Conservation (phyloP, 2,888 invertebrate genomes). For the Dioctria rufipes region DNA sequence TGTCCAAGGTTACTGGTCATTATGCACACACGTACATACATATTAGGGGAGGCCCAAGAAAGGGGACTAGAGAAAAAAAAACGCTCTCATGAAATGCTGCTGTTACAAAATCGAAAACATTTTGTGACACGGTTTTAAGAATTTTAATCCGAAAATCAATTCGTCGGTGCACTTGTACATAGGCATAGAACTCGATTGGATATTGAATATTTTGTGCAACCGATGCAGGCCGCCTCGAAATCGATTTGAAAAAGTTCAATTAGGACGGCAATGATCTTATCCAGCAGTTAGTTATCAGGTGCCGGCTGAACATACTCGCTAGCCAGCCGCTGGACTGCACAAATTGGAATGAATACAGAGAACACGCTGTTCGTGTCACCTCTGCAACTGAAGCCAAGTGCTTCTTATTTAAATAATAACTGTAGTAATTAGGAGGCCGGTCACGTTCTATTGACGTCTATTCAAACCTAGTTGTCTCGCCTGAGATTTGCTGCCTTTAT, state of each 20-base stretch:
- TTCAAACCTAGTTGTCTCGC: background rate
- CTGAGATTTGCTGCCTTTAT: constrained; percentile 39
- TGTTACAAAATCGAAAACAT: background rate
- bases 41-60: too few relatives aligned
- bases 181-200: background rate
- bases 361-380: background rate
- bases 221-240: background rate
- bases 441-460: constrained; percentile 39
- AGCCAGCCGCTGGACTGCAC: too few relatives aligned
- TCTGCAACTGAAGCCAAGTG: background rate
- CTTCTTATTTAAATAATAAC: background rate
- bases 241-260: constrained; percentile 34
- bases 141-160: constrained; percentile 50
- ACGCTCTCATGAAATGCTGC: background rate
- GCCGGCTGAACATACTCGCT: background rate
- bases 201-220: background rate
- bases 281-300: background rate
- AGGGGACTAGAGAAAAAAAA: background rate
- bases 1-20: constrained; percentile 43
- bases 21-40: too few relatives aligned
- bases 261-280: constrained; percentile 37
- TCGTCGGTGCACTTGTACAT: constrained; percentile 28
- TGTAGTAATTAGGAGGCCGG: constrained; percentile 16
- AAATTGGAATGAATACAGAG: background rate
- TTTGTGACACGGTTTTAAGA: background rate